A percentile compares a stretch with the other conserved stretches of the same genome.
phyloP scores from a whole-genome alignment of 2,888 invertebrate species.

The Mythimna vitellina region DNA sequence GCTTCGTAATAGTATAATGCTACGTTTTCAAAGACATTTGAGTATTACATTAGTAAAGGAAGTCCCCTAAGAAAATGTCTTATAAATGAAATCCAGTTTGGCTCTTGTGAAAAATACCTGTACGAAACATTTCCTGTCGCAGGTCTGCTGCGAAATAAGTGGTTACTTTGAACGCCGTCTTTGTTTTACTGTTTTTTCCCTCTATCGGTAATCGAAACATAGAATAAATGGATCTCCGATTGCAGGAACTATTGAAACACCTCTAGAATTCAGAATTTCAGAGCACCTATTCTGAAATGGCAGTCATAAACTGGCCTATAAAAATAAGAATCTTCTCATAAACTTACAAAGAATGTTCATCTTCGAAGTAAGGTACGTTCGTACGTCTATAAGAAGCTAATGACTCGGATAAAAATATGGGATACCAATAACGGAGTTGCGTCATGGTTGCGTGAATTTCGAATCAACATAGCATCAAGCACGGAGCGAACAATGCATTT shows the following conservation, averaged over 20 bases:
- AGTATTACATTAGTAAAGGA: neutral
- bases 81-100: neutral
- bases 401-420: conserved; percentile 52
- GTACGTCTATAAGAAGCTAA: conserved; percentile 42
- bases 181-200: neutral
- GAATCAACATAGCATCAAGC: conserved; percentile 46
- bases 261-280: neutral
- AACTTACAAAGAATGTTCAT: conserved; percentile 8
- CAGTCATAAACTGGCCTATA: neutral
- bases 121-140: neutral
- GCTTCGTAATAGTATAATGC: neutral
- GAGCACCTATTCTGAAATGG: conserved; percentile 12
- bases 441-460: conserved; percentile 63
- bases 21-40: neutral
- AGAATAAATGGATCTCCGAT: neutral
- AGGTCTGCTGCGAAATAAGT: neutral
- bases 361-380: conserved; percentile 2
- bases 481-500: conserved; percentile 38
- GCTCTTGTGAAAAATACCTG: neutral
- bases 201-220: neutral
- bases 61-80: conserved; percentile 2
- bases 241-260: neutral
- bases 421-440: conserved; percentile 55
- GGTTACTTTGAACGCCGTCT: too few relatives aligned
- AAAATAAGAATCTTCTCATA: conserved; percentile 12